phyloP scores from a whole-genome alignment of 2,797 vertebrate species.

The Pitangus sulphuratus region DNA sequence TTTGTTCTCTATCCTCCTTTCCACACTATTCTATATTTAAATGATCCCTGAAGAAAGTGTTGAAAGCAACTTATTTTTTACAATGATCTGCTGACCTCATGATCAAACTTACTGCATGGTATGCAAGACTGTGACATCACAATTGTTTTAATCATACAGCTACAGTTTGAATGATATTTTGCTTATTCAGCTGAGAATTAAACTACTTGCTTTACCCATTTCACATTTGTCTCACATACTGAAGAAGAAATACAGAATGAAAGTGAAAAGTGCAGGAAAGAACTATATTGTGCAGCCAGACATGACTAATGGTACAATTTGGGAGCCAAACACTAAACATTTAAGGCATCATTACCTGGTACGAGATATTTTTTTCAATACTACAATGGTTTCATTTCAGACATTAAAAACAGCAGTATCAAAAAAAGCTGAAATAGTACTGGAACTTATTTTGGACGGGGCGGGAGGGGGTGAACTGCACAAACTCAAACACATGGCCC shows the following conservation, averaged over 20 bases:
- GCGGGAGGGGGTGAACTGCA: no score
- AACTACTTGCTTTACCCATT: background rate
- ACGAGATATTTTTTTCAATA: background rate
- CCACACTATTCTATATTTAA: background rate
- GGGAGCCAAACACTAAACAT: background rate
- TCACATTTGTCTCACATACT: background rate
- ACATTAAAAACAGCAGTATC: background rate
- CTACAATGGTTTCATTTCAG: background rate
- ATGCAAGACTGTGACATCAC: slow-evolving; percentile 15
- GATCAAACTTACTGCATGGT: background rate
- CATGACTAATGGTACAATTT: rapidly evolving
- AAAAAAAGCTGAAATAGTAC: background rate
- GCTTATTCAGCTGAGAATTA: background rate
- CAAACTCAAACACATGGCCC: background rate
- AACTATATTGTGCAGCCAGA: background rate
- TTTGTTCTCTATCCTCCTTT: background rate
- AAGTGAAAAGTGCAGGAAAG: background rate
- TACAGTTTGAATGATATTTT: background rate
- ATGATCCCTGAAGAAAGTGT: background rate
- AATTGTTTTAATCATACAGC: background rate
- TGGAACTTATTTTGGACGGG: background rate
- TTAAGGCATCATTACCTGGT: background rate
- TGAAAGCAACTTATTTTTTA: background rate
- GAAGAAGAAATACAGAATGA: background rate
- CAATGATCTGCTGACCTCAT: background rate